Conservation (phyloP, 30 jellyfish, hydroid and myxozoan genomes). For the Nemopilema nomurai region DNA sequence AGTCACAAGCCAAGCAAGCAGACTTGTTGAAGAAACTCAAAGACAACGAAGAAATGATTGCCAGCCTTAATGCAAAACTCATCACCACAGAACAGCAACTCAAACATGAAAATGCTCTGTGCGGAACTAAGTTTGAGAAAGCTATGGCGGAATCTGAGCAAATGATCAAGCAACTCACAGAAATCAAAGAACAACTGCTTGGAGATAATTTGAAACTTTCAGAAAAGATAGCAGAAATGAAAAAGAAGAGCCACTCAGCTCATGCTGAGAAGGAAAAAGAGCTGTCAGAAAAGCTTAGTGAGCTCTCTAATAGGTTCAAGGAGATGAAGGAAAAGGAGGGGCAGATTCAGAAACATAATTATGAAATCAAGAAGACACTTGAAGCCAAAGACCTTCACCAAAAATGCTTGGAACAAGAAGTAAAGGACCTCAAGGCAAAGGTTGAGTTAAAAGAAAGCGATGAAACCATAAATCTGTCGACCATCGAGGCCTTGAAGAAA, state of each 20-base stretch:
- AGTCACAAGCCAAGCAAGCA: neutral
- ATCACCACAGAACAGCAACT: neutral
- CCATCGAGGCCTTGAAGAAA: neutral
- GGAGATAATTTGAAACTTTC: neutral
- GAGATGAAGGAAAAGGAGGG: neutral
- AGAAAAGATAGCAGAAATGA: neutral
- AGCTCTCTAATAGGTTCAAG: neutral
- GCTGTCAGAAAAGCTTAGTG: neutral
- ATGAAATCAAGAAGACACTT: neutral
- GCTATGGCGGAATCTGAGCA: neutral
- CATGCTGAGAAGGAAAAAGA: neutral
- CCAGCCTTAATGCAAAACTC: neutral
- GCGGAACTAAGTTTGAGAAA: neutral
- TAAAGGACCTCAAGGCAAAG: neutral
- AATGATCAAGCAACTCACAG: neutral
- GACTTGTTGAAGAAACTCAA: neutral
- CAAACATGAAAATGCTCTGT: neutral
- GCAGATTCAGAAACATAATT: neutral
- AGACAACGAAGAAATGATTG: neutral
- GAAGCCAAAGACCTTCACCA: neutral
- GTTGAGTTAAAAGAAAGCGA: neutral
- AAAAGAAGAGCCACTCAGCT: neutral
- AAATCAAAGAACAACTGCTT: neutral
- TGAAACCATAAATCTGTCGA: neutral
- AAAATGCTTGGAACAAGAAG: neutral